Evolutionary conservation across 2,797 vertebrate genomes (phyloP).

Genomic region (Dipus sagitta): DNA sequence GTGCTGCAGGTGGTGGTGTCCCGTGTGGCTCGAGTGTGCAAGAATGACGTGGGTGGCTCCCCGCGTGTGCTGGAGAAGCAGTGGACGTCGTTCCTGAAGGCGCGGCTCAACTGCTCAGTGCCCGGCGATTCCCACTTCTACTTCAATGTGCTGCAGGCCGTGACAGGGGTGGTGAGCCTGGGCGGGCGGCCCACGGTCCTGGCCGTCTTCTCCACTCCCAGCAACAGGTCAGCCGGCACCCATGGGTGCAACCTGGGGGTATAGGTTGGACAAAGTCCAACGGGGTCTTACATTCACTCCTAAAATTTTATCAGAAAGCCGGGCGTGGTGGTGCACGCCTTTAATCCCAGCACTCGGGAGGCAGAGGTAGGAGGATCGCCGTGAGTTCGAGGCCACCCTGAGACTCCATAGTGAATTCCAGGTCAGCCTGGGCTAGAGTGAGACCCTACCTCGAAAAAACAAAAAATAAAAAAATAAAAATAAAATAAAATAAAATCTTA

Average conservation of each 20-base stretch:
- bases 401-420: no score
- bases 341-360: no score
- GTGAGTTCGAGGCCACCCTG: no score
- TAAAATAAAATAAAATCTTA: no score
- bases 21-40: slow-evolving; percentile 96
- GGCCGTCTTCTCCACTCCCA: slow-evolving; percentile 95
- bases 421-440: no score
- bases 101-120: slow-evolving; percentile 96
- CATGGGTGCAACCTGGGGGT: accelerated
- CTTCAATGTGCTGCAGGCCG: slow-evolving; percentile 97
- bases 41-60: slow-evolving; percentile 95
- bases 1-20: slow-evolving; percentile 93
- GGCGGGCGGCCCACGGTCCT: slow-evolving; percentile 94
- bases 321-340: no score
- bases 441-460: no score
- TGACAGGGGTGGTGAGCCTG: slow-evolving; percentile 94
- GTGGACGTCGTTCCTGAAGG: slow-evolving; percentile 98
- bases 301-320: no score
- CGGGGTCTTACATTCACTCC: accelerated
- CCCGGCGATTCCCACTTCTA: slow-evolving; percentile 98
- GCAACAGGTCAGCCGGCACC: slow-evolving; percentile 92
- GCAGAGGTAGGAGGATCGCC: no score
- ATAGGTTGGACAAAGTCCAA: accelerated
- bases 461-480: no score
- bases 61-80: slow-evolving; percentile 97